Base-by-base conservation (phyloP, 2,888 invertebrate species). In the Agelastica alni region DNA sequence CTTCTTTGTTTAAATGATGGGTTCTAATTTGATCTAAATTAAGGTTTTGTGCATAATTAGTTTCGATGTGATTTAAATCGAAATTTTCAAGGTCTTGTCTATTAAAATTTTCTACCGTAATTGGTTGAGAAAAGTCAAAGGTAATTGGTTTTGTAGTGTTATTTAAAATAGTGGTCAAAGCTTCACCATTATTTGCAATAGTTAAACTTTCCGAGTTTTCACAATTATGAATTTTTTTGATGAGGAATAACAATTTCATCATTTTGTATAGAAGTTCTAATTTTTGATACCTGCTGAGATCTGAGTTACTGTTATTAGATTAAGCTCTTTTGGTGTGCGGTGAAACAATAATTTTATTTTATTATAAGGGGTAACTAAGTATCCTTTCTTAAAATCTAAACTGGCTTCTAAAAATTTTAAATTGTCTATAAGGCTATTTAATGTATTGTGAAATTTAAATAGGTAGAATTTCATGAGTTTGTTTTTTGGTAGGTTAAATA, bases 401-500 rank as follows among this genome's bases (percentile, higher is more conserved):
- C 2, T 13, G n/a, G n/a, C 3, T 13, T 34, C 4, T 34, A 13
- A 7, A 34, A 34, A 4, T 34, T 34, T 34, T 12, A 34, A 34
- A 34, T 34, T 30, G 10, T 30, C 30, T 14, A 41, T n/a, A n/a
- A n/a, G n/a, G n/a, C n/a, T n/a, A n/a, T n/a, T n/a, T n/a, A n/a
- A n/a, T n/a, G n/a, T n/a, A n/a, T n/a, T n/a, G n/a, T n/a, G n/a
- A n/a, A 16, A 14, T 16, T 41, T 41, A 41, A 41, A 41, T 17
- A 41, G 5, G n/a, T 10, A 43, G 16, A 26, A 43, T 9, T 22
- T 43, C n/a, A 43, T 22, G 12, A 22, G 6, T 43, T 20, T 4
- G 20, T 26, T 26, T 26, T 26, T 43, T 7, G 28, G 37, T 37
- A 43, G 4, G 4, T 28, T 28, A 43, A 18, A 43, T 26, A 43